A percentile compares a stretch with the other conserved stretches of the same genome.
Conservation (phyloP, 2,113 vertebrate species). For the Mus musculus region DNA sequence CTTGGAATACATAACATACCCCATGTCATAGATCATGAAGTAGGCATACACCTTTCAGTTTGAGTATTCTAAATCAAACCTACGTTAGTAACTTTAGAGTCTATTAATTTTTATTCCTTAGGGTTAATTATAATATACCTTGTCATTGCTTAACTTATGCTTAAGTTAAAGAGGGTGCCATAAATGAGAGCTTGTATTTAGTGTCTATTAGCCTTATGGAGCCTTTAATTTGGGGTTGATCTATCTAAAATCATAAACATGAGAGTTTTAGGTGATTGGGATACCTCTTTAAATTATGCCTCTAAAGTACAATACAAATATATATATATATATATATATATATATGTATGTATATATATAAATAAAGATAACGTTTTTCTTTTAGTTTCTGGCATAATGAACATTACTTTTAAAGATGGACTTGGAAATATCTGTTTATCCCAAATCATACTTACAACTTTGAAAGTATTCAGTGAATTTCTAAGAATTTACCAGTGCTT, state of each 20-base stretch:
- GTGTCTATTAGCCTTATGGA: conserved; percentile 34
- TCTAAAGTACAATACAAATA: conserved; percentile 9
- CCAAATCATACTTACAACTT: background rate
- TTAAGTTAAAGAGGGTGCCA: conserved; percentile 38
- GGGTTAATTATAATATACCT: conserved; percentile 49
- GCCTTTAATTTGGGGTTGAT: conserved; percentile 58
- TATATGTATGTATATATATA: conserved; percentile 34
- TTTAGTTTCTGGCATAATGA: conserved; percentile 57
- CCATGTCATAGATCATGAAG: background rate
- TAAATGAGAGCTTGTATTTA: conserved; percentile 63
- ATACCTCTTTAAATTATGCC: conserved; percentile 41
- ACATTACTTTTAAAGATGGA: conserved; percentile 60
- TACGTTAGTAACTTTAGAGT: conserved; percentile 25
- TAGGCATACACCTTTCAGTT: conserved; percentile 31
- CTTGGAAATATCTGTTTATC: conserved; percentile 31
- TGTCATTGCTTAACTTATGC: conserved; percentile 52
- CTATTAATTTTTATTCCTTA: conserved; percentile 44
- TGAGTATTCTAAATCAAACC: conserved; percentile 28
- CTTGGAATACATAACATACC: background rate
- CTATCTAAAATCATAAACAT: conserved; percentile 59
- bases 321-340: conserved; percentile 38
- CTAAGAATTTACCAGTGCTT: background rate
- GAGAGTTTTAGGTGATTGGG: conserved; percentile 25
- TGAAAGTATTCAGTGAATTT: conserved; percentile 27
- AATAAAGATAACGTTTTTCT: background rate